These are phyloP conservation scores for Trachops cirrhosus DNA, from an alignment of 2,797 vertebrate genomes.

Conservation along the genomic window DNA sequence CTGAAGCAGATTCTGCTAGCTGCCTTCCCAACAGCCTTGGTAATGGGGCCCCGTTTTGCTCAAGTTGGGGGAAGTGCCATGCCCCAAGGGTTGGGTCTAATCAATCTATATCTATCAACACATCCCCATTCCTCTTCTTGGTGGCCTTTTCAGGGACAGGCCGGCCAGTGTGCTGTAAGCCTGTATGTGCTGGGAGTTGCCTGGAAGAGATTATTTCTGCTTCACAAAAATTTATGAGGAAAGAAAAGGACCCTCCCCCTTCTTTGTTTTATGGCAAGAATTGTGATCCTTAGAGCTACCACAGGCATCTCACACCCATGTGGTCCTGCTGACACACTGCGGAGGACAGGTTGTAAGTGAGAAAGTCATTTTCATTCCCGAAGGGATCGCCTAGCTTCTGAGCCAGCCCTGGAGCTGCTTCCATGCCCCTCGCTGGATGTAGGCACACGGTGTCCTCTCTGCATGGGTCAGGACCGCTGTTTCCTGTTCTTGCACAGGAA, in stretches of 20 bases:
- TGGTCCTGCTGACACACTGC: neutral
- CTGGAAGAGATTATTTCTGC: neutral
- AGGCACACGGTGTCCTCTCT: neutral
- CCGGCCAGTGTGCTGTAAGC: neutral
- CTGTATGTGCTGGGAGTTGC: neutral
- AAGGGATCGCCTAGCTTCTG: accelerated
- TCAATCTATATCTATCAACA: no score
- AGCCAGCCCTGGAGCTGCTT: neutral
- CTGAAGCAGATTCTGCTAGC: neutral
- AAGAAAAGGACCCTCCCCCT: neutral
- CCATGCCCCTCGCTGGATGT: neutral
- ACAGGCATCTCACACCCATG: accelerated
- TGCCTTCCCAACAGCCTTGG: neutral
- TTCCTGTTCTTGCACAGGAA: neutral
- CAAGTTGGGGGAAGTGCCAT: neutral
- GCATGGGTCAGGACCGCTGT: accelerated
- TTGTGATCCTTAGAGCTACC: neutral
- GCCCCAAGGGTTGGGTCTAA: neutral
- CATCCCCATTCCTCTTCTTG: neutral
- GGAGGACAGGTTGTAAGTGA: neutral
- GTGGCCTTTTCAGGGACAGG: neutral
- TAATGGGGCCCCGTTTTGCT: neutral
- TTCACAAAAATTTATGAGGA: neutral
- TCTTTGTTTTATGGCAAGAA: neutral
- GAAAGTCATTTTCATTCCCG: neutral